Percentiles rank a stretch among this genome's conserved stretches.
Conservation (phyloP, 2,888 invertebrate genomes). For the Cryptocheilus praepositus region DNA sequence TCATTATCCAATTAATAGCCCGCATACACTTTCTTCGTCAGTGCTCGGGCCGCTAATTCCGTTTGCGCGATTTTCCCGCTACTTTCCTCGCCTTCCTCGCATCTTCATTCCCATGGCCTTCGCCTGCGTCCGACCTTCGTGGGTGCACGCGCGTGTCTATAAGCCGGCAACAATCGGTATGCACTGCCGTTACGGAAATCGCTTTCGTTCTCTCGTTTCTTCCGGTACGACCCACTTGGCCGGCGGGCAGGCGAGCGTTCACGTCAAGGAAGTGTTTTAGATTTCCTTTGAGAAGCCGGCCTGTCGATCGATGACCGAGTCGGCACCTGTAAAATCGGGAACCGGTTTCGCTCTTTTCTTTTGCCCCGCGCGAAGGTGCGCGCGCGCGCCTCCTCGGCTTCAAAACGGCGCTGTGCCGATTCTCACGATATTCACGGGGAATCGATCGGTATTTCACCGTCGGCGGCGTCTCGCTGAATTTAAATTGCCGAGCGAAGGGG, state of each 20-base stretch:
- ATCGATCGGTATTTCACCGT: too few relatives aligned
- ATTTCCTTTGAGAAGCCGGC: slow-evolving; percentile 18
- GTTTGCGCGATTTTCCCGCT: too few relatives aligned
- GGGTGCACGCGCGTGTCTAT: too few relatives aligned
- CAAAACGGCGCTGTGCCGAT: background rate
- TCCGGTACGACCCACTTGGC: slow-evolving; percentile 24
- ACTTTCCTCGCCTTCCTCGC: too few relatives aligned
- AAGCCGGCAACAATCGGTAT: background rate
- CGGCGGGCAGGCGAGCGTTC: slow-evolving; percentile 12
- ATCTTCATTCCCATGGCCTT: too few relatives aligned
- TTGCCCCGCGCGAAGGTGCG: background rate
- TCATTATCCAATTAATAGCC: too few relatives aligned
- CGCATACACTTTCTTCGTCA: too few relatives aligned
- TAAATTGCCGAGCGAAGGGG: too few relatives aligned
- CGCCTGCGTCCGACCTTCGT: too few relatives aligned
- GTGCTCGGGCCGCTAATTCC: too few relatives aligned
- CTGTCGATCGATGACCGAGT: slow-evolving; percentile 14
- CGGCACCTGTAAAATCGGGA: slow-evolving; percentile 43
- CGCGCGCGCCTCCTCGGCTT: background rate
- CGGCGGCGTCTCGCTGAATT: too few relatives aligned
- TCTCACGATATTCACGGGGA: background rate
- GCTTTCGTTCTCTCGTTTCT: slow-evolving; percentile 28
- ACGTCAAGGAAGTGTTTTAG: slow-evolving; percentile 30
- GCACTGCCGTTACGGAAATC: slow-evolving; percentile 25
- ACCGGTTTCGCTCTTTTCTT: slow-evolving; percentile 46